Evolutionary conservation across 2,888 invertebrate genomes (phyloP), one percentile per base, ranked within the genome.

Genomic region (Deroplatys truncata): DNA sequence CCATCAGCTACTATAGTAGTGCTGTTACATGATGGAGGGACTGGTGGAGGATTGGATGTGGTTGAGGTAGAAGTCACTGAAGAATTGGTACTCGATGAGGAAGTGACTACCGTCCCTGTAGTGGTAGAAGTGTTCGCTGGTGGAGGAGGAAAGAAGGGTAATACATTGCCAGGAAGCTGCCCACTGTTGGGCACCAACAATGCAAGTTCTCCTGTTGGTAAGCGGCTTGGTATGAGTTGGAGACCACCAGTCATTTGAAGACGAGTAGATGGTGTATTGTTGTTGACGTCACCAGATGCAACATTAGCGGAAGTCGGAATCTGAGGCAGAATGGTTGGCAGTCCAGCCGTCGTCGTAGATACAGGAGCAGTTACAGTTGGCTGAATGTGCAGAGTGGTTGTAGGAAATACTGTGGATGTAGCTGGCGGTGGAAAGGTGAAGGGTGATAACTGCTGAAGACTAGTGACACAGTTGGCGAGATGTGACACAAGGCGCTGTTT

Each of bases 201-300:
- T 0, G 98, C 97, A 91, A 98, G 96, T 93, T 97, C 97, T 0
- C 98, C 98, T 92, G 97, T 98, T 31, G 97, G 95, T 28, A 98
- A 93, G 91, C 97, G 95, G 16, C 97, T 97, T 31, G 97, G 97
- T 25, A 98, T 96, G 88, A 98, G 94, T 91, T 97, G 97, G 7
- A 97, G 95, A 0, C 96, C 96, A 1, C 96, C 96, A 25, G 95
- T 7, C 90, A 90, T 82, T 94, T 28, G 95, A 95, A 91, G 89
- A 49, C 89, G 82, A 16, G 56, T 49, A 29, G 43, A 84, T 16
- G 29, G 83, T 84, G 88, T 90, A 84, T 92, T 92, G 91, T 93
- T 91, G 90, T 90, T 90, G 9, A 89, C 87, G 82, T 91, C 91
- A 29, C 88, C 90, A 15, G 90, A 82, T 25, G 86, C 82, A 88